phyloP scores from a whole-genome alignment of 2,113 vertebrate genomes.

The Stercorarius parasiticus region DNA sequence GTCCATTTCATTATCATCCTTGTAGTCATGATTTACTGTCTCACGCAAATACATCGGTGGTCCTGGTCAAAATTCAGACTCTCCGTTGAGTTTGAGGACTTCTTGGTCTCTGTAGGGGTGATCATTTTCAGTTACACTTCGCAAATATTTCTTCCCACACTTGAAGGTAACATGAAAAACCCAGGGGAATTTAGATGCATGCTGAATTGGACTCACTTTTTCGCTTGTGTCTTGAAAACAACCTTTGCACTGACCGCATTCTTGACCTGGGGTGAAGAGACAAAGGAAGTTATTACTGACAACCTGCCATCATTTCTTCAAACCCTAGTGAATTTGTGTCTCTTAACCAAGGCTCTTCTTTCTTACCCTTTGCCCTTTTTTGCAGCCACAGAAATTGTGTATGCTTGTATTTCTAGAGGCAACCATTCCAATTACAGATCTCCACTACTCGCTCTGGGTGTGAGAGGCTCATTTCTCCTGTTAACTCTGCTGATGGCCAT shows the following conservation, averaged over 20 bases:
- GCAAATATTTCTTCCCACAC: conserved; percentile 81
- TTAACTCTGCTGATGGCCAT: conserved; percentile 77
- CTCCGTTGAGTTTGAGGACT: conserved; percentile 76
- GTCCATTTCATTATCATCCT: conserved; percentile 82
- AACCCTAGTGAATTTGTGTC: conserved; percentile 78
- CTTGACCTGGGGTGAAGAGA: conserved; percentile 79
- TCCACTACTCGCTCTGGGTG: conserved; percentile 12
- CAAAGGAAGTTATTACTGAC: conserved; percentile 80
- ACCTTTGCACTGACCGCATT: conserved; percentile 76
- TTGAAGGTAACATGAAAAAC: conserved; percentile 81
- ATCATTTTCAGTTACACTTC: conserved; percentile 90
- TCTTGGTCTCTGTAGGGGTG: conserved; percentile 79
- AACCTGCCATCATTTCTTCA: conserved; percentile 79
- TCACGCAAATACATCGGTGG: conserved; percentile 74
- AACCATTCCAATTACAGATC: not conserved
- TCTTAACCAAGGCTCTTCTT: conserved; percentile 79
- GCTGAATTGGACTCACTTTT: conserved; percentile 79
- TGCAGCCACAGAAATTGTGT: conserved; percentile 77
- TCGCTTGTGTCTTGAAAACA: conserved; percentile 80
- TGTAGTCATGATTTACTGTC: conserved; percentile 76
- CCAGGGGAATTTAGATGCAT: conserved; percentile 72
- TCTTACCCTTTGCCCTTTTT: conserved; percentile 84
- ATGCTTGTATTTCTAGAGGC: conserved; percentile 55
- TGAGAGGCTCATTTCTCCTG: conserved; percentile 73
- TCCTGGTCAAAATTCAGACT: conserved; percentile 74